Percentiles rank a stretch among this genome's conserved stretches.
phyloP scores from a whole-genome alignment of 2,113 vertebrate genomes.

The Formicarius rufipectus region DNA sequence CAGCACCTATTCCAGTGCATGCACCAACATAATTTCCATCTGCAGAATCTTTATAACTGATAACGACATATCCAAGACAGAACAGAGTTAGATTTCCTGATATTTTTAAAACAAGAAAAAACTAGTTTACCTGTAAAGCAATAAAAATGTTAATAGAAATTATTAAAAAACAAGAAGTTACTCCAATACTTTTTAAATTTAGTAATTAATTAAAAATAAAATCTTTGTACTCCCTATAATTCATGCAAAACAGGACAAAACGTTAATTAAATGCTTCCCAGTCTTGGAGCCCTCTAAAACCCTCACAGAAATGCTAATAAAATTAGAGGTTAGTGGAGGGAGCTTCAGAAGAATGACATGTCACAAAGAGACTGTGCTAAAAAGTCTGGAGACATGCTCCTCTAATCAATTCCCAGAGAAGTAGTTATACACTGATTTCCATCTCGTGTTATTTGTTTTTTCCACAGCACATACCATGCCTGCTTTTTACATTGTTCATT shows the following conservation, averaged over 20 bases:
- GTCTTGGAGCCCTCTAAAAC: neutral
- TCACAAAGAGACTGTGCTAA: neutral
- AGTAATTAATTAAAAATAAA: neutral
- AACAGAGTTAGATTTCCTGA: neutral
- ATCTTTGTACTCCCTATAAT: neutral
- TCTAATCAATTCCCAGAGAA: neutral
- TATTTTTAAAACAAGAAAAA: conserved; percentile 13
- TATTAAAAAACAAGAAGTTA: neutral
- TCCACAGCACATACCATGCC: neutral
- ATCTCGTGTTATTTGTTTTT: neutral
- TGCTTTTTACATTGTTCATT: neutral
- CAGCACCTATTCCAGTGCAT: neutral
- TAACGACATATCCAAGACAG: neutral
- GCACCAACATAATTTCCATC: conserved; percentile 1
- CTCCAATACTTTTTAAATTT: neutral
- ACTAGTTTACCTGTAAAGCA: neutral
- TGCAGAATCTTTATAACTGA: neutral
- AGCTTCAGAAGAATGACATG: neutral
- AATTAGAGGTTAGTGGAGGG: neutral
- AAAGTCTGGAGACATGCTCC: neutral
- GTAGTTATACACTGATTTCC: neutral
- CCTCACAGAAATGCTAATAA: neutral
- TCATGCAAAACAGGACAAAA: neutral
- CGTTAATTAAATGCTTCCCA: neutral
- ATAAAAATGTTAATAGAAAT: neutral